Evolutionary conservation across 2,113 vertebrate species (phyloP), one percentile per base, ranked within the genome.

Genomic region (Perccottus glenii): DNA sequence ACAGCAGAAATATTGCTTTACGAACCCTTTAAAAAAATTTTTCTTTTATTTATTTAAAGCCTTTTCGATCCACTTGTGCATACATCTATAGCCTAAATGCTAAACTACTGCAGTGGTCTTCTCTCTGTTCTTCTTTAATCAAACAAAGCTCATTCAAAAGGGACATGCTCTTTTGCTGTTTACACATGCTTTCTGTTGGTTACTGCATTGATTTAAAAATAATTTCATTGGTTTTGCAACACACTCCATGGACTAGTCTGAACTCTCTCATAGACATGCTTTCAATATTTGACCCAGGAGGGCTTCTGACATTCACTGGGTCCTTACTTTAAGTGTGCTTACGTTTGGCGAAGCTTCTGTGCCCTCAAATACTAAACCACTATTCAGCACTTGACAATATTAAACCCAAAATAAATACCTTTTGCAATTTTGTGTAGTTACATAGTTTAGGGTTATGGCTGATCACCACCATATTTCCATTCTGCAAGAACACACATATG

Each of bases 121-220:
- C 12, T n/a, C 6, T 36, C 32, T 4, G 52, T 12, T 46, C 44
- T 12, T 46, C 44, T 33, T 38, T 38, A 33, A 55, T 38, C 52
- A 55, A 55, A 55, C 35, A 55, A 55, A 55, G 52, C 52, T 52
- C 27, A 36, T 55, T 55, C 33, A 55, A 55, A 55, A 55, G 33
- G 33, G 11, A 35, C 27, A 14, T 12, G 50, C 50, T 55, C 52
- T 6, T 36, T 55, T 11, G 52, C 33, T 55, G 36, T 55, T 55
- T 55, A 36, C 52, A 55, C 33, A 38, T 36, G 33, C 52, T 38
- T 33, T 14, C 52, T 7, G 33, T 36, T 55, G 52, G 52, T 55
- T 55, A 38, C 11, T 4, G 12, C 52, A 55, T 55, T 7, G 52
- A 55, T 55, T 55, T 15, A 11, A 38, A 38, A 55, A 36, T 33